phyloP scores from a whole-genome alignment of 2,797 vertebrate genomes.

The Scolopax rusticola region DNA sequence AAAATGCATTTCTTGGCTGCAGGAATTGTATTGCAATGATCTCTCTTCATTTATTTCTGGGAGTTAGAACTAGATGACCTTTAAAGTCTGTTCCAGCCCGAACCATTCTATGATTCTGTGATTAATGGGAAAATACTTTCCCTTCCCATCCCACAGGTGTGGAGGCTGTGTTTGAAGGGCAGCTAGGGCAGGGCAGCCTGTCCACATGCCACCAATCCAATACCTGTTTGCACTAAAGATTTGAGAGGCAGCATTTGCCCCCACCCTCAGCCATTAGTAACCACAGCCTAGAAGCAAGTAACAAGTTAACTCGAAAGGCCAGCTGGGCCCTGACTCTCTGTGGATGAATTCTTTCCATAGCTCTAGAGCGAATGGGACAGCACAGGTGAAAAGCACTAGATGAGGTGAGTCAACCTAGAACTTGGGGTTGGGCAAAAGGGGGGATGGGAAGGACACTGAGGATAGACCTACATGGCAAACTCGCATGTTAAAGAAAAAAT shows the following conservation, averaged over 20 bases:
- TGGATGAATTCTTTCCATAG: background rate
- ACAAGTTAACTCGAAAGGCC: background rate
- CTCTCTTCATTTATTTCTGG: background rate
- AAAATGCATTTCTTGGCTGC: background rate
- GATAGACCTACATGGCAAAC: background rate
- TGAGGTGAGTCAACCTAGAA: background rate
- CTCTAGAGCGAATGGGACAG: background rate
- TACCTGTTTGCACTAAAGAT: background rate
- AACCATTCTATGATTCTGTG: background rate
- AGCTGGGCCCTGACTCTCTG: background rate
- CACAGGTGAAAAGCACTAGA: too few species aligned
- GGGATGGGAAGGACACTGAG: too few species aligned
- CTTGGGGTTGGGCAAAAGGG: background rate
- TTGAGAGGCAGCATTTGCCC: background rate
- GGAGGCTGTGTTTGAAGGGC: background rate
- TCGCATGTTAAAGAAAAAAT: background rate
- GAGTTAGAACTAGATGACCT: background rate
- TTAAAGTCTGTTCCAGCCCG: background rate
- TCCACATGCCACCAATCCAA: accelerated
- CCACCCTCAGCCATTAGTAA: background rate
- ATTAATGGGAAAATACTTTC: background rate
- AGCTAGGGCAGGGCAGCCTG: background rate
- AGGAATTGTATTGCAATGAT: background rate
- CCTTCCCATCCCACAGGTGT: background rate
- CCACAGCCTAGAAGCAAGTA: background rate